A percentile compares a stretch with the other conserved stretches of the same genome.
Evolutionary conservation across 37 sponge, comb jelly and placozoan genomes (phyloP).

Genomic region (Axinella damicornis): DNA sequence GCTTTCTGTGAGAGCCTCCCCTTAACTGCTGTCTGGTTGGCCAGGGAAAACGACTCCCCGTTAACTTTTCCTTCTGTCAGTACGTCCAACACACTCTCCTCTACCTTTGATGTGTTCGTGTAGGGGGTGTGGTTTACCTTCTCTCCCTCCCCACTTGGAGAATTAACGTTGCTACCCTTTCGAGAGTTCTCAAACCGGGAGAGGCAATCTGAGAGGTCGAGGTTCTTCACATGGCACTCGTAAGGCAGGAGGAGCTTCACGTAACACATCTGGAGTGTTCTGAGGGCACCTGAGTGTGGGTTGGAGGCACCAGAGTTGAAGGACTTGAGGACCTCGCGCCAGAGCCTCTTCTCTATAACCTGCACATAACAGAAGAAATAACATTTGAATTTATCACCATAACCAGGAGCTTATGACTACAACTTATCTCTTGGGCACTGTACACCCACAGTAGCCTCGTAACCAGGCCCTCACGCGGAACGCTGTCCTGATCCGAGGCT

Average conservation of each 20-base stretch:
- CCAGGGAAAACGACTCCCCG: neutral
- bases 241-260: constrained; percentile 64
- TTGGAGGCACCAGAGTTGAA: constrained; percentile 1
- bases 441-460: too few species aligned
- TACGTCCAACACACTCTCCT: neutral
- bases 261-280: constrained; percentile 55
- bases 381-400: too few species aligned
- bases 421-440: too few species aligned
- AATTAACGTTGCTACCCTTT: constrained; percentile 1
- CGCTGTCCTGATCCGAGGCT: too few species aligned
- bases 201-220: constrained; percentile 24
- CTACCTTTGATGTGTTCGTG: neutral
- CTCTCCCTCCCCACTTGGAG: neutral
- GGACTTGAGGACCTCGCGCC: constrained; percentile 57
- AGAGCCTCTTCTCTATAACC: constrained; percentile 62
- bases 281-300: constrained; percentile 20
- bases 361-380: constrained; percentile 2
- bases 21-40: neutral
- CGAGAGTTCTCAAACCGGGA: constrained; percentile 40
- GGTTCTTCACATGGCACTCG: constrained; percentile 53
- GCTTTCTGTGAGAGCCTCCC: neutral
- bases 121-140: too few species aligned
- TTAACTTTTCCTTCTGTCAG: neutral
- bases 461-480: too few species aligned
- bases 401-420: too few species aligned